These are phyloP conservation scores for Dynastes tityus DNA, from an alignment of 2,888 invertebrate species.

Conservation along the genomic window DNA sequence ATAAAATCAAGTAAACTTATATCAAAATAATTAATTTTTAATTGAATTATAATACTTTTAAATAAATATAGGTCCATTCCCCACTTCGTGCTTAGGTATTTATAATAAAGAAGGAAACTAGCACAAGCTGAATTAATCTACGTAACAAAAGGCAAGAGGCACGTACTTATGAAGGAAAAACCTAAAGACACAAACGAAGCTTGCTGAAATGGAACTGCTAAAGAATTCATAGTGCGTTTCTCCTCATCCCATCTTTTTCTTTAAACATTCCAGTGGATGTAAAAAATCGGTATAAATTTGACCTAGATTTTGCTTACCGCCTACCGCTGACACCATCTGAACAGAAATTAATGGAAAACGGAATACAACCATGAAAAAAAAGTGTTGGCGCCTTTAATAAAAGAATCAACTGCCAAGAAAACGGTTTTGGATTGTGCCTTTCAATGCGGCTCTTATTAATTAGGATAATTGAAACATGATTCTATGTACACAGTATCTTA, in stretches of 20 bases:
- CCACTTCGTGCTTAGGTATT: neutral
- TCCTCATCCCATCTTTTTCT: slow-evolving; percentile 30
- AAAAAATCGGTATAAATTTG: slow-evolving; percentile 43
- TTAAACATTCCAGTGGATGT: slow-evolving; percentile 23
- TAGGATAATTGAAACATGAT: neutral
- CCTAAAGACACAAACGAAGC: slow-evolving; percentile 30
- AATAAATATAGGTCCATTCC: too few species aligned
- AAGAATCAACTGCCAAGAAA: slow-evolving; percentile 2
- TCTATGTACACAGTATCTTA: neutral
- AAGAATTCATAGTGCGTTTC: slow-evolving; percentile 39
- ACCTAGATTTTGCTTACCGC: slow-evolving; percentile 30
- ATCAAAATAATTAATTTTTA: too few species aligned
- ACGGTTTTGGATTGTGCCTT: neutral
- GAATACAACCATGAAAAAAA: neutral
- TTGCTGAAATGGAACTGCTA: slow-evolving; percentile 26
- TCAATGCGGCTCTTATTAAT: slow-evolving; percentile 31
- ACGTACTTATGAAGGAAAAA: slow-evolving; percentile 36
- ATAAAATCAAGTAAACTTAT: too few species aligned
- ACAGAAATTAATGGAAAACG: slow-evolving; percentile 35
- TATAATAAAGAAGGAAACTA: slow-evolving; percentile 21
- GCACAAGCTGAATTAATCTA: slow-evolving; percentile 35
- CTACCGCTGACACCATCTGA: slow-evolving; percentile 24
- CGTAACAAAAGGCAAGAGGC: slow-evolving; percentile 23
- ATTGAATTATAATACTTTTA: too few species aligned
- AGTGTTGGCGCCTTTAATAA: slow-evolving; percentile 9